A percentile compares a stretch with the other conserved stretches of the same genome.
These are phyloP conservation scores for Mesoclemmys tuberculata DNA, from an alignment of 2,113 vertebrate genomes.

Conservation along the genomic window DNA sequence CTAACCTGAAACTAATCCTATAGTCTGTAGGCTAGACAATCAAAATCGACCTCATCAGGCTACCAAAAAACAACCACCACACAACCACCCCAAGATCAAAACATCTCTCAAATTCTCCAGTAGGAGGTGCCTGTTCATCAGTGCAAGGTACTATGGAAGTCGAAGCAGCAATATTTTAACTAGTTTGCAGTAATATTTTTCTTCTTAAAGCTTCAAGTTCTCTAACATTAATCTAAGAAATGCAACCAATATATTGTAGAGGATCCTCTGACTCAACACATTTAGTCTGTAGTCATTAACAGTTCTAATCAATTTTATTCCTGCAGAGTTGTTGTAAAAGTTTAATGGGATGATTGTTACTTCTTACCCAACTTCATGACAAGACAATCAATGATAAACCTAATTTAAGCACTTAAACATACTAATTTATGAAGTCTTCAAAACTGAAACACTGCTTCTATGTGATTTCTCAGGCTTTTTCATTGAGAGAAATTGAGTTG, in stretches of 20 bases:
- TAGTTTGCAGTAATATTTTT: neutral
- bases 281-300: slow-evolving; percentile 36
- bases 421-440: neutral
- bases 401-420: neutral
- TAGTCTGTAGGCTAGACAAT: neutral
- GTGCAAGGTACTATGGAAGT: fast-evolving
- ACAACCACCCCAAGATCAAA: neutral
- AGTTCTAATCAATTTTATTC: slow-evolving; percentile 53
- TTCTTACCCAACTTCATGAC: neutral
- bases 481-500: neutral
- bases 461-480: neutral
- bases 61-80: neutral
- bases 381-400: neutral
- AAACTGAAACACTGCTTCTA: neutral
- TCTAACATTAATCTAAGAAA: neutral
- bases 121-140: neutral
- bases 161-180: neutral
- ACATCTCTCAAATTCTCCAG: neutral
- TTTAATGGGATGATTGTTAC: slow-evolving; percentile 62
- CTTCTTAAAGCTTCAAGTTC: neutral
- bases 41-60: neutral
- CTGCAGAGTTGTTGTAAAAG: slow-evolving; percentile 57
- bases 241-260: neutral
- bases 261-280: neutral
- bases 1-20: neutral